These are phyloP conservation scores for Germaria angustata DNA, from an alignment of 2,888 invertebrate genomes.

Conservation along the genomic window DNA sequence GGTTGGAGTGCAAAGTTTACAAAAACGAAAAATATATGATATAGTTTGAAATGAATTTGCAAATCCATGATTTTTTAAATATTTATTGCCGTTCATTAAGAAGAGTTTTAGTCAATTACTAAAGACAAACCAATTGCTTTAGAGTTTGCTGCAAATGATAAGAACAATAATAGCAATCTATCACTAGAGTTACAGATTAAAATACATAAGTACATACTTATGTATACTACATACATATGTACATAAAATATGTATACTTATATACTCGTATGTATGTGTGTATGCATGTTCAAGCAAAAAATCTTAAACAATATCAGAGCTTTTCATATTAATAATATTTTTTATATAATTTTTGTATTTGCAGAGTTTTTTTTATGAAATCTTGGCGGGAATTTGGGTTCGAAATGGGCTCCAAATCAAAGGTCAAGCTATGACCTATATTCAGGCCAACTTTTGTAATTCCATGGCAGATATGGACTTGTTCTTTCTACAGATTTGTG, in stretches of 20 bases:
- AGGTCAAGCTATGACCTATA: conserved; percentile 99
- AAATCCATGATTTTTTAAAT: neutral
- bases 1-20: too few relatives aligned
- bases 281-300: neutral
- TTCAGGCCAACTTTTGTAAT: conserved; percentile 99
- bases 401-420: conserved; percentile 98
- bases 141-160: neutral
- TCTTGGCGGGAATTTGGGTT: conserved; percentile 96
- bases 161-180: too few relatives aligned
- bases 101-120: neutral
- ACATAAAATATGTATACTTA: too few relatives aligned
- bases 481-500: conserved; percentile 95
- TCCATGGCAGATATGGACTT: conserved; percentile 99
- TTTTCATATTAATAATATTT: neutral
- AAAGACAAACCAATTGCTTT: neutral
- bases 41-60: neutral
- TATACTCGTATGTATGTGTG: neutral
- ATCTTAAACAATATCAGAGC: neutral
- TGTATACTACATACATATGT: too few relatives aligned
- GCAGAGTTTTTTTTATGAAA: conserved; percentile 97
- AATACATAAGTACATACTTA: too few relatives aligned
- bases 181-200: too few relatives aligned
- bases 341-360: conserved; percentile 61
- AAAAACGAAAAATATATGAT: neutral
- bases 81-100: too few relatives aligned